Evolutionary conservation across 2,797 vertebrate species (phyloP).

Genomic region (Anguilla anguilla): DNA sequence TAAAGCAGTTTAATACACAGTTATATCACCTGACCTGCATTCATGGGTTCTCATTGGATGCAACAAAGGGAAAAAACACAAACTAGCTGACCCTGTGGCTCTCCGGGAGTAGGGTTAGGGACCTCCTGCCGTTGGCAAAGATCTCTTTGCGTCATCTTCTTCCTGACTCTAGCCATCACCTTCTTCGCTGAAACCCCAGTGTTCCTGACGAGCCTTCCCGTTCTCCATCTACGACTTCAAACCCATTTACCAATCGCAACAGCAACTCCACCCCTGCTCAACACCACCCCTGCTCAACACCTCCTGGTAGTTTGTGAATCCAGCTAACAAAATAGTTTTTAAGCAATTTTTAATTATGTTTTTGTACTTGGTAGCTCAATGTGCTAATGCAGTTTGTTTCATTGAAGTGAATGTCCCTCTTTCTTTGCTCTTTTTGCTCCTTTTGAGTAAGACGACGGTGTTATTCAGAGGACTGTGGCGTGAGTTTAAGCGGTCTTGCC

Average conservation of each 20-base stretch:
- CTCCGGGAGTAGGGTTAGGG: not conserved
- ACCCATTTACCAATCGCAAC: not conserved
- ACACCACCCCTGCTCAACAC: not conserved
- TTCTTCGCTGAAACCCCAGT: not conserved
- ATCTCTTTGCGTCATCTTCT: not conserved
- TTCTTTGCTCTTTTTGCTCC: not conserved
- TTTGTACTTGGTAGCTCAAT: not conserved
- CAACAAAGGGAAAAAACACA: not conserved
- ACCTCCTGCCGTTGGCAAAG: too few relatives aligned
- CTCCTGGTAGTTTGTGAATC: not conserved
- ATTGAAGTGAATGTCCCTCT: not conserved
- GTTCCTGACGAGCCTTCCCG: not conserved
- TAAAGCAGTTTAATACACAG: not conserved
- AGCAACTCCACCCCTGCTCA: not conserved
- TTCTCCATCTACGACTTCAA: not conserved
- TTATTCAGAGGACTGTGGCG: not conserved
- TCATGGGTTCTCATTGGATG: not conserved
- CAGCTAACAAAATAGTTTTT: not conserved
- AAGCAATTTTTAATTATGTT: not conserved
- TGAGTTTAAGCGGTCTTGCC: not conserved
- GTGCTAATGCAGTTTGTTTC: not conserved
- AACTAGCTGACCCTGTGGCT: not conserved
- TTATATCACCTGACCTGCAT: not conserved
- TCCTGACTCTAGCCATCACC: too few relatives aligned
- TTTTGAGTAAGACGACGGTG: not conserved